Evolutionary conservation across 1,140 invertebrate species (phyloP).

Genomic region (Halotydeus destructor): DNA sequence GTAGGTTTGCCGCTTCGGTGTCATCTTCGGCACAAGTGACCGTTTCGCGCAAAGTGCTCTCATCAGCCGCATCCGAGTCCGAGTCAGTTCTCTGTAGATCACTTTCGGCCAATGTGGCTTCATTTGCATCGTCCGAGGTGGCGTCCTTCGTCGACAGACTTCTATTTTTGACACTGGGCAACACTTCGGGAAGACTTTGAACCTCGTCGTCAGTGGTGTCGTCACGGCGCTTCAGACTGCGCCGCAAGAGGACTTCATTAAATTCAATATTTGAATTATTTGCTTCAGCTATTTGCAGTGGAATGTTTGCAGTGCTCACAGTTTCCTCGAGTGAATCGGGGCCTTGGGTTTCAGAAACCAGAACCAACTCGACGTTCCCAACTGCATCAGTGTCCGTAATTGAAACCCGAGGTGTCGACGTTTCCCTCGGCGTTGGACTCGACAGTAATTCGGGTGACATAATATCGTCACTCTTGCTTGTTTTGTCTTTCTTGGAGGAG

Average conservation of each 20-base stretch:
- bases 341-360: too few relatives aligned
- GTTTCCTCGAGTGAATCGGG: not conserved
- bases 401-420: constrained; percentile 1
- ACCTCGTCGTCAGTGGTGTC: constrained; percentile 7
- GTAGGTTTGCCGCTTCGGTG: constrained; percentile 16
- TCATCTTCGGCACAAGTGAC: constrained; percentile 11
- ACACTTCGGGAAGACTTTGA: constrained; percentile 8
- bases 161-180: constrained; percentile 2
- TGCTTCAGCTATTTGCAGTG: not conserved
- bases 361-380: not conserved
- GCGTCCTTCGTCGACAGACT: not conserved
- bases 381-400: constrained; percentile 5
- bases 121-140: not conserved
- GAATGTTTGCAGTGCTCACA: too few relatives aligned
- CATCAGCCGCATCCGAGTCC: constrained; percentile 8
- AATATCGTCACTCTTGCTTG: constrained; percentile 24
- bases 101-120: constrained; percentile 32
- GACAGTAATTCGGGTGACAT: constrained; percentile 13
- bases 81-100: constrained; percentile 28
- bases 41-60: constrained; percentile 5
- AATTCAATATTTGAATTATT: too few relatives aligned
- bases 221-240: not conserved
- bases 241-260: not conserved
- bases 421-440: constrained; percentile 5
- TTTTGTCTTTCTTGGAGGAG: not conserved